Evolutionary conservation across 1,140 invertebrate species (phyloP), one percentile per base, ranked within the genome.

Genomic region (Pseudoatta argentina): DNA sequence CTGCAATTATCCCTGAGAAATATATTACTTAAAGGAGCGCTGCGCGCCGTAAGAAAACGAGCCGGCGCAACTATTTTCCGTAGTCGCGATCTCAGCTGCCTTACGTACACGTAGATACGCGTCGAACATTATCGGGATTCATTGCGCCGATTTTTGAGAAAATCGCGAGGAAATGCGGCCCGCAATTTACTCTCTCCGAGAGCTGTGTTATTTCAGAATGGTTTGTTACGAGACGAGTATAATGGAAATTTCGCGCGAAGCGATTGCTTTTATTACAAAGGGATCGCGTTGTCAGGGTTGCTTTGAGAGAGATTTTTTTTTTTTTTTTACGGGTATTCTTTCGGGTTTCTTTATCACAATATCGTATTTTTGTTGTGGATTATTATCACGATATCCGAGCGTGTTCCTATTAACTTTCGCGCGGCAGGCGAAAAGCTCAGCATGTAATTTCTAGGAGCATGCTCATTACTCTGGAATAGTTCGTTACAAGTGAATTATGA

Each of bases 1-100:
- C 89, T 90, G 90, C 90, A 91, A 91, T 91, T 91, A 91, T 86
- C 90, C 90, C 87, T 87, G 89, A 90, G 90, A 91, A 88, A 91
- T 91, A 91, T 91, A 91, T 91, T 91, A 91, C 90, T 91, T 91
- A 91, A 75, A 86, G 89, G 72, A 90, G 87, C 72, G 75, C 77
- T 75, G 77, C 71, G 75, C 79, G 64, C 63, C 24, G 14, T 30
- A 73, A 86, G 75, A 59, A 59, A 59, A 67, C 77, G 77, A 86
- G 73, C 61, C 76, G 64, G 83, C 86, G 85, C 87, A 89, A 89
- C 87, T 90, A 89, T 89, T 88, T 90, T 87, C 81, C 79, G 79
- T 75, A 77, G 88, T 88, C 89, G 59, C 75, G 88, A 88, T 86
- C 82, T 30, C 55, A 24, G 34, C 16, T 24, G 30, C 30, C 66